phyloP scores from a whole-genome alignment of 2,888 invertebrate genomes.

The Diarsia rubi region DNA sequence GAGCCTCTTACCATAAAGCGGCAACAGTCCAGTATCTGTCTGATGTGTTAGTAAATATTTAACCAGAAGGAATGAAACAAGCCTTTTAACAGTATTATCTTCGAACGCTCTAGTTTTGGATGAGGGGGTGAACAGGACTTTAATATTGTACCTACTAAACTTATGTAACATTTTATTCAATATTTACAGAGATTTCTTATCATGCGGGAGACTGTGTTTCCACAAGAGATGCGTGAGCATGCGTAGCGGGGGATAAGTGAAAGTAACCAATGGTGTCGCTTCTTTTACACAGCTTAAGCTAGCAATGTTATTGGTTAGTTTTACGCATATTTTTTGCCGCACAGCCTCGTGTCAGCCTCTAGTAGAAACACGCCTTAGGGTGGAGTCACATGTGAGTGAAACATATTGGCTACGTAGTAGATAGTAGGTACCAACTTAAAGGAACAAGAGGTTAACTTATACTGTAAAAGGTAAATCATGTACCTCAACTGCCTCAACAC shows the following conservation, averaged over 20 bases:
- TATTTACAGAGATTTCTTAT: constrained; percentile 41
- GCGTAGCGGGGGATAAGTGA: background rate
- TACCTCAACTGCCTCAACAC: background rate
- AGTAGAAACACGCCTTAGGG: background rate
- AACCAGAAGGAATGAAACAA: background rate
- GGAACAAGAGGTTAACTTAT: background rate
- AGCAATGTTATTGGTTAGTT: background rate
- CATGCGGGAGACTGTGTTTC: background rate
- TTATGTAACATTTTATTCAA: constrained; percentile 28
- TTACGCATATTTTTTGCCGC: background rate
- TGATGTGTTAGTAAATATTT: background rate
- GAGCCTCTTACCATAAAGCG: background rate
- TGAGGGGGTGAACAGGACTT: constrained; percentile 11
- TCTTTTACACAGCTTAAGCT: background rate
- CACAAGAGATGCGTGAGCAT: background rate
- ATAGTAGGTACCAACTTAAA: background rate
- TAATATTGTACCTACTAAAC: constrained; percentile 8
- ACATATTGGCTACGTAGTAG: background rate
- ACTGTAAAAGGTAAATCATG: background rate
- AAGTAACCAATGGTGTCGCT: background rate
- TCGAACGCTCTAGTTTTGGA: constrained; percentile 18
- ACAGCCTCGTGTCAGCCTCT: background rate
- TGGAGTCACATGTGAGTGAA: constrained; percentile 1
- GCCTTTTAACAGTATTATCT: constrained; percentile 13
- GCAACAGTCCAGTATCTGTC: background rate